Base-by-base conservation (phyloP, 2,113 vertebrate species). In the Epinephelus moara region DNA sequence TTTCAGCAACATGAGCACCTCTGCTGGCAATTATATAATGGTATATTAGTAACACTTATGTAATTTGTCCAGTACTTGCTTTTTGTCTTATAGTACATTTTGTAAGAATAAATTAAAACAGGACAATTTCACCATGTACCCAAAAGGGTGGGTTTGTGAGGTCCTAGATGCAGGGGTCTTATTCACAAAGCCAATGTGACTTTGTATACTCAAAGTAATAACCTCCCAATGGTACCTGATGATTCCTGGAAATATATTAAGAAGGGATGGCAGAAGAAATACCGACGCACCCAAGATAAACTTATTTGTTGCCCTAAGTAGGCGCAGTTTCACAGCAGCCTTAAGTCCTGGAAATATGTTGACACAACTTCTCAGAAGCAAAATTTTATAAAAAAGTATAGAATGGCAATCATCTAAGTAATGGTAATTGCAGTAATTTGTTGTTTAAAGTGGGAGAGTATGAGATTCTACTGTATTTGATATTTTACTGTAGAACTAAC, bases 1-100 rank as follows among this genome's bases (percentile, higher is more conserved):
- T 87, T 92, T 75, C 93, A 94, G 69, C 87, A 78, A 37, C 79
- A 91, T 13, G 91, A 93, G 23, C 87, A 89, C 66, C 81, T 93
- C 67, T 88, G 47, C 86, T 86, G 79, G 92, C 82, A 85, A 4
- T 57, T 93, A 64, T 91, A 94, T 80, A 89, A 93, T 60, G 91
- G 93, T 94, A 89, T 45, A 45, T 42, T 13, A 40, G 6, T 61
- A 27, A 17, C 61, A 37, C 13, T 19, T 52, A 15, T 50, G 49
- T 33, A 9, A 19, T 19, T 52, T 42, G 9, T n/a, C 12, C 21
- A 45, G 21, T 47, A 6, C 61, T 71, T 56, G 17, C 7, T 59
- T 67, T 63, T 59, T 13, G 23, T 63, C 27, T 66, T 47, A 30
- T 0, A 63, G 4, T 56, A 40, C 4, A 15, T 33, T 56, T 25